Evolutionary conservation across 2,113 vertebrate species (phyloP).

Genomic region (Himantopus leucocephalus): DNA sequence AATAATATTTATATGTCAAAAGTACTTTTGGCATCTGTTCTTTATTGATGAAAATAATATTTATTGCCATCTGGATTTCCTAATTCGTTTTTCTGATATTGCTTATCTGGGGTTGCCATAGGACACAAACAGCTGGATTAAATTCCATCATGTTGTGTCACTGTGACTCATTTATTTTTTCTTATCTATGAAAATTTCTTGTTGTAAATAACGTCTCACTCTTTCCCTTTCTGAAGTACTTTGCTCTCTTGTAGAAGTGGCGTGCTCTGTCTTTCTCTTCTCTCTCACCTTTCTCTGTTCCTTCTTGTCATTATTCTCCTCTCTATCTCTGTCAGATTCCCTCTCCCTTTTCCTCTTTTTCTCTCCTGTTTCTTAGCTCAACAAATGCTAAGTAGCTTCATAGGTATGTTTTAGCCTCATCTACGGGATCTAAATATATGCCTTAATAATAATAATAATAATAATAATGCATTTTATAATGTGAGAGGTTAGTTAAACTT

Average conservation of each 20-base stretch:
- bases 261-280: background rate
- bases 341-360: background rate
- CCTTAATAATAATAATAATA: background rate
- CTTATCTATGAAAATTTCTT: conserved; percentile 55
- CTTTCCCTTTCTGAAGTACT: background rate
- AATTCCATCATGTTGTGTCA: conserved; percentile 55
- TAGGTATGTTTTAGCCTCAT: background rate
- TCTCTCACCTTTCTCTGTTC: background rate
- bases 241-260: background rate
- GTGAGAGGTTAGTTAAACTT: background rate
- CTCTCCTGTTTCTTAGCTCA: background rate
- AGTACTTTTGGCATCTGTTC: conserved; percentile 23
- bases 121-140: conserved; percentile 60
- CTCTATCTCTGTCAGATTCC: background rate
- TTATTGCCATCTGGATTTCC: conserved; percentile 52
- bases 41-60: conserved; percentile 40
- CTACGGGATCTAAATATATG: background rate
- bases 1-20: conserved; percentile 14
- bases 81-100: conserved; percentile 50
- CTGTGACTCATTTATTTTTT: conserved; percentile 55
- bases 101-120: conserved; percentile 64
- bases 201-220: conserved; percentile 39
- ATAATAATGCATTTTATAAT: background rate
- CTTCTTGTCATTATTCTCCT: background rate
- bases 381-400: background rate